Evolutionary conservation across 2,797 vertebrate genomes (phyloP).

Genomic region (Acipenser ruthenus): DNA sequence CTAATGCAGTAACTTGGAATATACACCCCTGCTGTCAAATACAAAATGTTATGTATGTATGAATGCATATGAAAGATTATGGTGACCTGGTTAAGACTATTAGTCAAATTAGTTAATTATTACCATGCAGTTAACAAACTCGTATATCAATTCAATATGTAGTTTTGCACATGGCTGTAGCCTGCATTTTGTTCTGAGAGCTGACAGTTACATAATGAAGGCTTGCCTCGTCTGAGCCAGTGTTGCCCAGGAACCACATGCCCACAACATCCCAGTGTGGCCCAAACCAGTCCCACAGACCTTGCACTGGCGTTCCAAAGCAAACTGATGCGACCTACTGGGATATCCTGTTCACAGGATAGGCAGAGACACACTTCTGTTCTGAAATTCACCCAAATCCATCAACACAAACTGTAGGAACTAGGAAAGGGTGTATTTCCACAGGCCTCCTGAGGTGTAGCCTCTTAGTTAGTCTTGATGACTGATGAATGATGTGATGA

Average conservation of each 20-base stretch:
- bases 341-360: background rate
- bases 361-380: background rate
- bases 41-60: too few relatives aligned
- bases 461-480: background rate
- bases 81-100: too few relatives aligned
- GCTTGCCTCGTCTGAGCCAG: background rate
- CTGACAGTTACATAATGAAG: background rate
- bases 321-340: background rate
- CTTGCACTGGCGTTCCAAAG: background rate
- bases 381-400: too few relatives aligned
- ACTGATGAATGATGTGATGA: constrained; percentile 10
- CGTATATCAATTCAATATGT: too few relatives aligned
- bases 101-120: too few relatives aligned
- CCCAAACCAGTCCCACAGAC: background rate
- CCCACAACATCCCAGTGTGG: background rate
- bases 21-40: too few relatives aligned
- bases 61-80: too few relatives aligned
- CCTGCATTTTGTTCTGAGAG: background rate
- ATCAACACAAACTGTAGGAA: background rate
- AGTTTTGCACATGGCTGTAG: too few relatives aligned
- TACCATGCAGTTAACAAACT: too few relatives aligned
- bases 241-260: background rate
- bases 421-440: background rate
- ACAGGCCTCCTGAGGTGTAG: background rate
- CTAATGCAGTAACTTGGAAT: too few relatives aligned